Evolutionary conservation across 2,113 vertebrate genomes (phyloP).

Genomic region (Oncorhynchus mykiss): DNA sequence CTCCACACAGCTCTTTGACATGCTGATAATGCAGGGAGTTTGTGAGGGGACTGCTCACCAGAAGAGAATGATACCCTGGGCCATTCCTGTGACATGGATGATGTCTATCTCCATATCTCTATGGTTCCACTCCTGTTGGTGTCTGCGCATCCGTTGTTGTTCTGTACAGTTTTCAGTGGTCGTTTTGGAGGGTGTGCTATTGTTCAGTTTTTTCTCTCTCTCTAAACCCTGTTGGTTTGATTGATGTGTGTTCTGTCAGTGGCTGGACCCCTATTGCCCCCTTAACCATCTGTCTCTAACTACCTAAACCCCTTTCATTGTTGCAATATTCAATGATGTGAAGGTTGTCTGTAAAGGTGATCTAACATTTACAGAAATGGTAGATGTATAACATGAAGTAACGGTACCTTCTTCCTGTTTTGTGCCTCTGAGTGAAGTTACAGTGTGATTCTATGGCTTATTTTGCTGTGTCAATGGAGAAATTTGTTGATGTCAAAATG

Average conservation of each 20-base stretch:
- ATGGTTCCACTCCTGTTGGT: slow-evolving; percentile 50
- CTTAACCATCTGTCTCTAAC: slow-evolving; percentile 36
- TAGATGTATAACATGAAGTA: slow-evolving; percentile 79
- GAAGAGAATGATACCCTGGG: slow-evolving; percentile 77
- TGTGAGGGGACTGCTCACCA: slow-evolving; percentile 76
- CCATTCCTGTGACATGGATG: slow-evolving; percentile 40
- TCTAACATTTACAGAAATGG: slow-evolving; percentile 71
- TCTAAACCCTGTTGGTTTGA: slow-evolving; percentile 63
- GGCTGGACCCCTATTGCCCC: slow-evolving; percentile 70
- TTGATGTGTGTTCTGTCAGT: slow-evolving; percentile 77
- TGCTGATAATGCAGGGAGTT: slow-evolving; percentile 52
- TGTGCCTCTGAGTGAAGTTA: slow-evolving; percentile 91
- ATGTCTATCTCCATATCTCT: slow-evolving; percentile 50
- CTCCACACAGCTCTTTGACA: slow-evolving; percentile 60
- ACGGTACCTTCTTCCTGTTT: slow-evolving; percentile 83
- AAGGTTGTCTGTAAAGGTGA: slow-evolving; percentile 74
- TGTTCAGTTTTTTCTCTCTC: slow-evolving; percentile 26
- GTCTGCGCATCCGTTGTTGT: slow-evolving; percentile 74
- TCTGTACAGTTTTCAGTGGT: slow-evolving; percentile 57
- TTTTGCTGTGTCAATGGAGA: slow-evolving; percentile 93
- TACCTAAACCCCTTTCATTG: slow-evolving; percentile 41
- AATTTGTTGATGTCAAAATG: slow-evolving; percentile 93
- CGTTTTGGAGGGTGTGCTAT: slow-evolving; percentile 58
- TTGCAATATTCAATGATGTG: slow-evolving; percentile 80
- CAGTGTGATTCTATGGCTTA: slow-evolving; percentile 83